A percentile compares a stretch with the other conserved stretches of the same genome.
phyloP scores from a whole-genome alignment of 2,113 vertebrate species.

The Pongo pygmaeus region DNA sequence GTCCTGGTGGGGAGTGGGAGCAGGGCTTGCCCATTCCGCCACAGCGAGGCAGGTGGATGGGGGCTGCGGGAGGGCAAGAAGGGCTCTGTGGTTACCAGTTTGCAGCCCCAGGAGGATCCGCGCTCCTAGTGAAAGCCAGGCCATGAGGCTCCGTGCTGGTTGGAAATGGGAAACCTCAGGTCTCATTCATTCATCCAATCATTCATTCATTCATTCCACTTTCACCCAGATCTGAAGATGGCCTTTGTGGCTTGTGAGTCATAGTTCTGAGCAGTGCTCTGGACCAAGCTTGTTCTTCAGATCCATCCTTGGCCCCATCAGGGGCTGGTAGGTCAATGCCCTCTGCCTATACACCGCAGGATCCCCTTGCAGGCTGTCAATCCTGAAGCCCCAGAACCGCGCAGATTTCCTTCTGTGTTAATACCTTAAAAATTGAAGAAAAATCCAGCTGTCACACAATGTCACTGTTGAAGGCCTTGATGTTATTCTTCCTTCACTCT shows the following conservation, averaged over 20 bases:
- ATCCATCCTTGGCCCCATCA: background rate
- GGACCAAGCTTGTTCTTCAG: background rate
- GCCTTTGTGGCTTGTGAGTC: background rate
- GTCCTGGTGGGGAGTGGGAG: fast-evolving
- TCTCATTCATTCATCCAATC: no score
- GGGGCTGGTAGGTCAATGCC: fast-evolving
- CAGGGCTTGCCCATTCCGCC: background rate
- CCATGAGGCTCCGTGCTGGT: fast-evolving
- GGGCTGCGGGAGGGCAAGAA: background rate
- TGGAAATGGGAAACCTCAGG: background rate
- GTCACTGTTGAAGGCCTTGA: background rate
- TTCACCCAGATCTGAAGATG: background rate
- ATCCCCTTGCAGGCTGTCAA: background rate
- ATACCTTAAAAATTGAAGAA: background rate
- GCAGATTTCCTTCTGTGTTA: background rate
- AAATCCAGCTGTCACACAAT: background rate
- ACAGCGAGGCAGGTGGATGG: fast-evolving
- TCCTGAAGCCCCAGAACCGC: fast-evolving
- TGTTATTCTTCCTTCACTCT: background rate
- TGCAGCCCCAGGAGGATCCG: background rate
- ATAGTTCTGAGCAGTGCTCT: background rate
- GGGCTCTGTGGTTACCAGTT: background rate
- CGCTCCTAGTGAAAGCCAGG: background rate
- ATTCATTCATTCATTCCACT: background rate
- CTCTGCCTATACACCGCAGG: background rate